Evolutionary conservation across 2,888 invertebrate genomes (phyloP).

Genomic region (Thymelicus sylvestris): DNA sequence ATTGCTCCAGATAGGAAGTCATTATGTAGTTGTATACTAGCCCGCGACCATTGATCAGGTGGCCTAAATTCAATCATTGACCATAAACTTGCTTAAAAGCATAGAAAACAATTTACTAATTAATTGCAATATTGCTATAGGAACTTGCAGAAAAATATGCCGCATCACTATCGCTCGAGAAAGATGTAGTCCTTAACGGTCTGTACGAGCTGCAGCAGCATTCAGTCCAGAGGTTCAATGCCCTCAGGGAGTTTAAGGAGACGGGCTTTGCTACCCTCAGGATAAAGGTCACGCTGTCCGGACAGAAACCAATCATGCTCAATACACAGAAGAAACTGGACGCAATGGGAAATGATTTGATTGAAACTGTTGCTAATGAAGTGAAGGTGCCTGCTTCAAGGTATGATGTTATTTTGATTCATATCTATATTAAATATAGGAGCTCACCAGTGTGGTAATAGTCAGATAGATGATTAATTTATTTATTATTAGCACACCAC

Average conservation of each 20-base stretch:
- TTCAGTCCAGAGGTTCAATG: conserved; percentile 89
- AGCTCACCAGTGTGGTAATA: too few species aligned
- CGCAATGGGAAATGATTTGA: conserved; percentile 82
- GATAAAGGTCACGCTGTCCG: conserved; percentile 86
- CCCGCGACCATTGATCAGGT: too few species aligned
- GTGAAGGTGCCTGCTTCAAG: conserved; percentile 53
- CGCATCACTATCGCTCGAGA: conserved; percentile 78
- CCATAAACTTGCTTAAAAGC: too few species aligned
- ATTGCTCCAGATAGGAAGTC: too few species aligned
- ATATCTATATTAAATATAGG: too few species aligned
- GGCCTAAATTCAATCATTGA: too few species aligned
- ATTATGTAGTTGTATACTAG: too few species aligned
- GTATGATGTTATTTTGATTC: conserved; percentile 3
- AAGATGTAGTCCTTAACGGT: conserved; percentile 79
- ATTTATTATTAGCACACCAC: too few species aligned
- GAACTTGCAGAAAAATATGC: conserved; percentile 86
- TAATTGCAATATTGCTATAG: conserved; percentile 63
- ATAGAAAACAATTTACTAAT: too few species aligned
- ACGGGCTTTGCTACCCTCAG: conserved; percentile 90
- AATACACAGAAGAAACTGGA: conserved; percentile 85
- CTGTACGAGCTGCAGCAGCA: conserved; percentile 87
- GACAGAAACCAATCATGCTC: conserved; percentile 75
- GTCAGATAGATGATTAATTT: too few species aligned
- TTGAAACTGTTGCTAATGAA: conserved; percentile 78
- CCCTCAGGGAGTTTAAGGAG: conserved; percentile 87